phyloP scores from a whole-genome alignment of 2,113 vertebrate species.

The Uria lomvia region DNA sequence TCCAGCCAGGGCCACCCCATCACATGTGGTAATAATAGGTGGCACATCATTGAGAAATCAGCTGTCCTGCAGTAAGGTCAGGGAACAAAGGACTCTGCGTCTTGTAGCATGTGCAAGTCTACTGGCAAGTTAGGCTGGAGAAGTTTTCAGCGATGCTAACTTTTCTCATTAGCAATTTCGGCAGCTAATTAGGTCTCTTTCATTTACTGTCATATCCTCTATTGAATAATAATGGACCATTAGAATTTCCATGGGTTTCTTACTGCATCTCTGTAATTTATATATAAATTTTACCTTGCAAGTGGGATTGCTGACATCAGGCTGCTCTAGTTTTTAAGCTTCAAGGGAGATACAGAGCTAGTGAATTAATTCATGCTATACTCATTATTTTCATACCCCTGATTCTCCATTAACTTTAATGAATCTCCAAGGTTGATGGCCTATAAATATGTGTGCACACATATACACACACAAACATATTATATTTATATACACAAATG shows the following conservation, averaged over 20 bases:
- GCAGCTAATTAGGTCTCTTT: neutral
- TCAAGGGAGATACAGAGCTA: neutral
- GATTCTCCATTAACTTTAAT: neutral
- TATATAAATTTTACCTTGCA: neutral
- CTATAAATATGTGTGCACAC: neutral
- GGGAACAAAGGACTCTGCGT: neutral
- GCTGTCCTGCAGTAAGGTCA: neutral
- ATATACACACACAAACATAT: neutral
- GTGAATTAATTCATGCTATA: neutral
- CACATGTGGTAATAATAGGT: neutral
- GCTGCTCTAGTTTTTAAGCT: neutral
- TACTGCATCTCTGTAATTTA: neutral
- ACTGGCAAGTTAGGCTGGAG: neutral
- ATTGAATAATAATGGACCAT: neutral
- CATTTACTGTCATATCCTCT: neutral
- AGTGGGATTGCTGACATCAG: neutral
- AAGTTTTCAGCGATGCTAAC: neutral
- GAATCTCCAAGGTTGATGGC: neutral
- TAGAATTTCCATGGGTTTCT: neutral
- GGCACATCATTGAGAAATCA: neutral
- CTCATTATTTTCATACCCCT: neutral
- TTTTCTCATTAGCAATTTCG: neutral
- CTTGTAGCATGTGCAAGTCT: neutral
- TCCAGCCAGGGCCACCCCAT: neutral
- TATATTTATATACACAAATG: neutral